Evolutionary conservation across 2,113 vertebrate species (phyloP), one percentile per base, ranked within the genome.

Genomic region (Cavia porcellus): DNA sequence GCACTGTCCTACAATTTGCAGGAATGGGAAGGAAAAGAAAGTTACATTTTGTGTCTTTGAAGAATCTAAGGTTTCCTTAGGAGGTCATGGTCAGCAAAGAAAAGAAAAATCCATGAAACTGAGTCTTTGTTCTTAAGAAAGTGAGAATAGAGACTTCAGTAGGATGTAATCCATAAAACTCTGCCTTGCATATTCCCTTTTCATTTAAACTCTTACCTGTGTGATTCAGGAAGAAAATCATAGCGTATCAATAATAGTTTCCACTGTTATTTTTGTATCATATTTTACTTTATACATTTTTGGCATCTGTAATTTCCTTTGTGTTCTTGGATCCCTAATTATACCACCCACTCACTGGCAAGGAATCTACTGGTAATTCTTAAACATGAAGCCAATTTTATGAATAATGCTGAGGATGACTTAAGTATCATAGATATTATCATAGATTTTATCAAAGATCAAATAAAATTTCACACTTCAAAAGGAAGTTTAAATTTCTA

Each of bases 401-500:
- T 68, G 38, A 96, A 80, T 74, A 90, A 92, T 55, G 38, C 17
- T 74, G 38, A 52, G 5, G 15, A 30, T 19, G 32, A 55, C 20
- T 25, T 32, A 38, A 88, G 42, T 80, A 87, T 19, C 7, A 70
- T 9, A n/a, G 35, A 70, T 62, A 89, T n/a, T n/a, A n/a, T n/a
- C n/a, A n/a, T n/a, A n/a, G n/a, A n/a, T n/a, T n/a, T 5, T 64
- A 24, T 52, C 28, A 38, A 42, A 59, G 38, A 77, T 52, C 95
- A 72, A 86, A 14, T 50, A 66, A 75, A 83, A 47, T 25, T 7
- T 38, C 19, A 38, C 87, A 92, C 20, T 64, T 10, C 4, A 77
- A 92, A 87, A 83, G 12, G 7, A 86, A 66, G 19, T 79, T 30
- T 72, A 82, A 81, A 59, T 81, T 92, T 92, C 45, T 74, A 91